Evolutionary conservation across 2,113 vertebrate genomes (phyloP).

Genomic region (Pomatorhinus ruficollis): DNA sequence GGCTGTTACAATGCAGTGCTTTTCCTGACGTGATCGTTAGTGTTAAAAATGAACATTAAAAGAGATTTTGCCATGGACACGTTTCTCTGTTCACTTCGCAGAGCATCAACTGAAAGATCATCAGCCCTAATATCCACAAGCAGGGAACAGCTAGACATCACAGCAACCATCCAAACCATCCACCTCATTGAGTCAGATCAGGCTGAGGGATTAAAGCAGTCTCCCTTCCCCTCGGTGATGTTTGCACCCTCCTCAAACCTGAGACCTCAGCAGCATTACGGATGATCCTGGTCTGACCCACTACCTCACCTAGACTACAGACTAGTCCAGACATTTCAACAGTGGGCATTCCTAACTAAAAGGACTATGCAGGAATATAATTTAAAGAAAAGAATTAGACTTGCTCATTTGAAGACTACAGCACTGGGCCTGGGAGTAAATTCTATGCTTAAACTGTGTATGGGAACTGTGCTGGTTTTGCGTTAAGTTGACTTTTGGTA

Average conservation of each 20-base stretch:
- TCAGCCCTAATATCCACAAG: constrained; percentile 54
- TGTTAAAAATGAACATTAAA: constrained; percentile 33
- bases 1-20: constrained; percentile 71
- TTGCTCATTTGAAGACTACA: neutral
- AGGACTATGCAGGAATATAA: neutral
- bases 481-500: neutral
- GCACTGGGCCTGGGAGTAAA: neutral
- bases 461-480: neutral
- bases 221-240: neutral
- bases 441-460: neutral
- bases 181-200: neutral
- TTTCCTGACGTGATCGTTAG: constrained; percentile 59
- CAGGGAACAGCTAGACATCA: neutral
- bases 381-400: neutral
- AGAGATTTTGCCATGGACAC: constrained; percentile 63
- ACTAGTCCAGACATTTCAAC: neutral
- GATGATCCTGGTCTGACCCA: neutral
- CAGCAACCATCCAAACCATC: neutral
- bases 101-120: constrained; percentile 62
- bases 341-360: neutral
- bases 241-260: neutral
- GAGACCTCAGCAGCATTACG: neutral
- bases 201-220: neutral
- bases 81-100: neutral
- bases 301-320: rapidly evolving